Percentiles rank a stretch among this genome's conserved stretches.
Conservation (phyloP, 2,113 vertebrate species). For the Xenopus laevis region DNA sequence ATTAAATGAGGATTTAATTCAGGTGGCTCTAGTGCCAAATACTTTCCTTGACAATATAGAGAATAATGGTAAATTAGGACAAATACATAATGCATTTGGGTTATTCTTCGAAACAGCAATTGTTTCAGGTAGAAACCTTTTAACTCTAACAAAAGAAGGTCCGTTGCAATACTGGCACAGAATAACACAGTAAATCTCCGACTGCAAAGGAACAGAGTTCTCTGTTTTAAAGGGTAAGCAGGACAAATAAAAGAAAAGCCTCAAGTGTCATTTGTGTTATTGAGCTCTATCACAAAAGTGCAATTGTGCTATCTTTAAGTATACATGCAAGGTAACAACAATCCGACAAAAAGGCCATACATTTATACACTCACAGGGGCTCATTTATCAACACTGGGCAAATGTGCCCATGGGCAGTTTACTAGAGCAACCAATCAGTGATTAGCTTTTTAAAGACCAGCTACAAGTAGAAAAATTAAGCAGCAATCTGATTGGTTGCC, state of each 20-base stretch:
- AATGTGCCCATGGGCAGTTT: no score
- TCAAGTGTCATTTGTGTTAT: not conserved
- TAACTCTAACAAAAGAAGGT: not conserved
- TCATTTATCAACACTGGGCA: no score
- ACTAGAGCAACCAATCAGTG: no score
- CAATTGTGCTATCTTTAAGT: no score
- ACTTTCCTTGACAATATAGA: conserved; percentile 17
- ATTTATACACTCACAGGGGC: no score
- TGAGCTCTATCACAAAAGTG: no score
- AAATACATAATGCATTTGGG: not conserved
- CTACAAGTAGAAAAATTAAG: no score
- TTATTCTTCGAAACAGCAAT: not conserved
- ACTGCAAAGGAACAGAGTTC: not conserved
- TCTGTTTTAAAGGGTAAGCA: not conserved
- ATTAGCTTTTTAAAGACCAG: no score
- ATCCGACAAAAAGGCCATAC: no score
- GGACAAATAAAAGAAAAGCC: not conserved
- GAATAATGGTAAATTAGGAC: not conserved
- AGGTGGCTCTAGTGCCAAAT: conserved; percentile 22
- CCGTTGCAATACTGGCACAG: not conserved
- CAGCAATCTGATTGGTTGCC: no score
- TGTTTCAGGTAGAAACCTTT: not conserved
- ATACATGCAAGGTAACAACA: not conserved
- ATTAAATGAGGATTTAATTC: conserved; percentile 40
- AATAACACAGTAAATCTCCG: not conserved